These are phyloP conservation scores for Xanthorhoe spadicearia DNA, from an alignment of 2,888 invertebrate genomes.

Conservation along the genomic window DNA sequence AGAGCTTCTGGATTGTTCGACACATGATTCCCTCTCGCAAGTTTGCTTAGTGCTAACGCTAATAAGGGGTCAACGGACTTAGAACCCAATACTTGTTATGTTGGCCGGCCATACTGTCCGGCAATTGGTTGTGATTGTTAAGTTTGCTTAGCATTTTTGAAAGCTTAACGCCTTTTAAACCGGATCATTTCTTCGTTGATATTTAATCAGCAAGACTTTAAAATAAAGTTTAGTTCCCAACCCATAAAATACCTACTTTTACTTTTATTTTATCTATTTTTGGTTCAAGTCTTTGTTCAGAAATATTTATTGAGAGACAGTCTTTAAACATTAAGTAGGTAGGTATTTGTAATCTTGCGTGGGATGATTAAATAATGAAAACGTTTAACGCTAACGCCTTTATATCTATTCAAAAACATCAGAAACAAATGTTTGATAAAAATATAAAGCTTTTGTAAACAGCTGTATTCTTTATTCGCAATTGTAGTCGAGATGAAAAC, in stretches of 20 bases:
- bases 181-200: no score
- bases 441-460: background rate
- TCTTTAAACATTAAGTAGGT: no score
- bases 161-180: no score
- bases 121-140: background rate
- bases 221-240: no score
- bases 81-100: constrained; percentile 2
- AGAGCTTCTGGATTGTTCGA: constrained; percentile 15
- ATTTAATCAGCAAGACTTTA: no score
- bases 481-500: constrained; percentile 22
- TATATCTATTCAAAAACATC: background rate
- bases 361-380: background rate
- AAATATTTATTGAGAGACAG: no score
- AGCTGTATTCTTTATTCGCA: constrained; percentile 4
- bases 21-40: constrained; percentile 1
- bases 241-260: no score
- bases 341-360: no score
- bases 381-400: background rate
- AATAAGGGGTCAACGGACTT: constrained; percentile 16
- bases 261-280: no score
- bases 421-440: background rate
- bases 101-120: background rate
- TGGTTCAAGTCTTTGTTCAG: no score
- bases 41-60: constrained; percentile 15
- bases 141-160: no score